Conservation (phyloP, 2,113 vertebrate genomes). For the Microtus richardsoni region DNA sequence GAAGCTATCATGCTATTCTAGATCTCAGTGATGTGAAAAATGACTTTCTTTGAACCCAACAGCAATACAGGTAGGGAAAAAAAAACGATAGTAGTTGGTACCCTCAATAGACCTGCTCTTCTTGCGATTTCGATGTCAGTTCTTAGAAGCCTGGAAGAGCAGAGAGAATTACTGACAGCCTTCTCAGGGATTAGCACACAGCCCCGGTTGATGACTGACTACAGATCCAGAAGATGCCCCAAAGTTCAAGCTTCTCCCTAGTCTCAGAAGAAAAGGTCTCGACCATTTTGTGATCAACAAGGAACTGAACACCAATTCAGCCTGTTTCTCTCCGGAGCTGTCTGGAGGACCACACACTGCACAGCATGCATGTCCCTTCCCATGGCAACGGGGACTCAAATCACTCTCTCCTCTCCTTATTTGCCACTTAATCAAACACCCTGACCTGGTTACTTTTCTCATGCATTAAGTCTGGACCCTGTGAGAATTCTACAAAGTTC, state of each 20-base stretch:
- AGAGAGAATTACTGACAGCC: not conserved
- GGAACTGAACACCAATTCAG: not conserved
- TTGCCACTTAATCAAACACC: not conserved
- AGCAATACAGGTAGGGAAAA: not conserved
- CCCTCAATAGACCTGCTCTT: not conserved
- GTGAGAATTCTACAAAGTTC: not conserved
- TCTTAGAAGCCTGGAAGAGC: not conserved
- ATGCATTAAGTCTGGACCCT: not conserved
- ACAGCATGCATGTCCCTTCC: not conserved
- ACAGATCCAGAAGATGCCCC: not conserved
- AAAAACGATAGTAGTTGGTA: not conserved
- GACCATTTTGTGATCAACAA: not conserved
- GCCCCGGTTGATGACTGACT: not conserved
- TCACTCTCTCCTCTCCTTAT: not conserved
- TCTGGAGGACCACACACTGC: not conserved
- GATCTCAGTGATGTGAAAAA: constrained; percentile 18
- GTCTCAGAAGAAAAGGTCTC: not conserved
- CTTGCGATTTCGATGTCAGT: not conserved
- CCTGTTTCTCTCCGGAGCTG: not conserved
- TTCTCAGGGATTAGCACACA: not conserved
- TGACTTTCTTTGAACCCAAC: not conserved
- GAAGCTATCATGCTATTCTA: not conserved
- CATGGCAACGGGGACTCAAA: not conserved
- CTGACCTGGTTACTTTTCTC: not conserved
- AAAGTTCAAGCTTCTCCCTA: not conserved